Evolutionary conservation across 2,797 vertebrate species (phyloP), one percentile per base, ranked within the genome.

Genomic region (Etheostoma nigrum): DNA sequence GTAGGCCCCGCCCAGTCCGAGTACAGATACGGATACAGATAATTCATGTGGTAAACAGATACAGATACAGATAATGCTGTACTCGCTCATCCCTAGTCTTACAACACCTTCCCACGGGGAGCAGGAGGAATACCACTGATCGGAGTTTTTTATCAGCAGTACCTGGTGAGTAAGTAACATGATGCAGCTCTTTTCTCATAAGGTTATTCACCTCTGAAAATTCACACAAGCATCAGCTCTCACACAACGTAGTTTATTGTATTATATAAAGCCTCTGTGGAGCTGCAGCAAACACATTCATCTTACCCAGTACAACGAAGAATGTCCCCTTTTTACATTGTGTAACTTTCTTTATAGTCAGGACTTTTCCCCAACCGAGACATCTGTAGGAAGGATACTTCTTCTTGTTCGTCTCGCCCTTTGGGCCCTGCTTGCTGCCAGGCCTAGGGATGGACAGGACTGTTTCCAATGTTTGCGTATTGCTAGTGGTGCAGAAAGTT

Each of bases 401-500:
- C 2, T 5, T 54, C 19, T 1, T 47, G 44, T 65, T 64, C 16
- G 15, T 67, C 72, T 69, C 7, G 2, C 84, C 81, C 77, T 81
- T 66, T 54, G 79, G 71, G 88, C 59, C 49, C 23, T 59, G 71
- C 54, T 76, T 16, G 47, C 70, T 7, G 18, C 68, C 52, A 53
- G 27, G 63, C 42, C 47, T 23, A 1, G 11, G 27, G 48, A 69
- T 33, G 58, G 53, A 67, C 40, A 52, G 53, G 74, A 77, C 61
- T 19, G 42, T 70, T 85, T 87, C 84, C 76, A 78, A 62, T 52
- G 72, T 86, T 77, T 86, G 62, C 11, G n/a, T 68, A 48, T 70
- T 86, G 83, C 78, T 66, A 88, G 57, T 70, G 74, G 78, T 78
- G 81, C 84, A 78, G 66, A 86, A 71, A 78, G 73, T 81, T 51